Conservation (phyloP, 2,797 vertebrate species). For the Siniperca obscura region DNA sequence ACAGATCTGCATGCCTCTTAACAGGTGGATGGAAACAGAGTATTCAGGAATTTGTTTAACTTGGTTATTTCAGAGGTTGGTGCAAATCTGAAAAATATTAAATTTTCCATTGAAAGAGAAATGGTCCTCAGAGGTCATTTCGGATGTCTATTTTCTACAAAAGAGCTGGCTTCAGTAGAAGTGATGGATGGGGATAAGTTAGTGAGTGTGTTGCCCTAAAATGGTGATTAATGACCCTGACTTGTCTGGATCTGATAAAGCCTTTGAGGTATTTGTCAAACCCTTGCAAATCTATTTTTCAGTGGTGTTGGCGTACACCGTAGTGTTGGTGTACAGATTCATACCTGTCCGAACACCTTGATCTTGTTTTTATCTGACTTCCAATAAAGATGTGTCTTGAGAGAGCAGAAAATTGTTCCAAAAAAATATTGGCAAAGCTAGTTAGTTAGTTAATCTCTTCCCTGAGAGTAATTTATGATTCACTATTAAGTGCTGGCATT, state of each 20-base stretch:
- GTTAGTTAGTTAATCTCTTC: slow-evolving; percentile 32
- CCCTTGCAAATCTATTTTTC: slow-evolving; percentile 63
- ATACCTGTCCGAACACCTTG: slow-evolving; percentile 34
- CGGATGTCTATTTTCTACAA: slow-evolving; percentile 42
- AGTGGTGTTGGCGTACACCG: slow-evolving; percentile 7
- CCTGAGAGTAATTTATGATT: slow-evolving; percentile 36
- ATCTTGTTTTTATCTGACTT: slow-evolving; percentile 49
- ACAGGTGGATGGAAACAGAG: slow-evolving; percentile 49
- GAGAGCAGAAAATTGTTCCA: slow-evolving; percentile 17
- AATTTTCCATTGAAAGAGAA: slow-evolving; percentile 28
- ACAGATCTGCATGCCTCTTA: slow-evolving; percentile 29
- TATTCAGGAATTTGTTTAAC: slow-evolving; percentile 25
- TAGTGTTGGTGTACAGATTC: slow-evolving; percentile 28
- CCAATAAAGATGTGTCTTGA: slow-evolving; percentile 30
- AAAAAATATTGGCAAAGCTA: slow-evolving; percentile 29
- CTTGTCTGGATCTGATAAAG: slow-evolving; percentile 71
- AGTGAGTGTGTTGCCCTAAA: slow-evolving; percentile 74
- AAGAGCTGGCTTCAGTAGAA: slow-evolving; percentile 61
- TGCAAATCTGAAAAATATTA: slow-evolving; percentile 16
- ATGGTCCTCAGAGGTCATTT: slow-evolving; percentile 32
- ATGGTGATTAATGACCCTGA: slow-evolving; percentile 73
- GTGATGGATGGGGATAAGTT: slow-evolving; percentile 77
- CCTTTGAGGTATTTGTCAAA: slow-evolving; percentile 70
- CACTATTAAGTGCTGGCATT: slow-evolving; percentile 4
- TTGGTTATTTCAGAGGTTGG: slow-evolving; percentile 3